Evolutionary conservation across 1,140 invertebrate genomes (phyloP), one percentile per base, ranked within the genome.

Genomic region (Philotrypesis tridentata): DNA sequence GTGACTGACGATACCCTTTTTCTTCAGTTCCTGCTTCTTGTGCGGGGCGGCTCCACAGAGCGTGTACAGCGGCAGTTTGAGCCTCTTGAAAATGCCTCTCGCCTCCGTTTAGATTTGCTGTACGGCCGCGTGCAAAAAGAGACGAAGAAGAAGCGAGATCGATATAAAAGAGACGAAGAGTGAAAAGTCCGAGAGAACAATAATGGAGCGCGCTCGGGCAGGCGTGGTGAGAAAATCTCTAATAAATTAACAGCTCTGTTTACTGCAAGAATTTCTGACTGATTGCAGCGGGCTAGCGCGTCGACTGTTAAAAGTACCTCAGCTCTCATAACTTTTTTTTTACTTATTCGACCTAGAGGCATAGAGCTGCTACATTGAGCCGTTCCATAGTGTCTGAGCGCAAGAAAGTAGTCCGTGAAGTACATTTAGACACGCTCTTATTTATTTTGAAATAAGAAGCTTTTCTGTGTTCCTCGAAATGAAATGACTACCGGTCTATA

Each of bases 161-260:
- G 75, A 68, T 43, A 65, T 40, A 77, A n/a, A 55, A 55, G 2
- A 55, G 21, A n/a, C 14, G 48, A 6, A 21, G 31, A 14, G 4
- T 21, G 67, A 17, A 27, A 78, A 63, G 14, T 29, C 25, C 37
- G 61, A 67, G 31, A 29, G 48, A 65, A 65, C 11, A 65, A 65
- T 65, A 65, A 27, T 65, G 27, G 25, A 25, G n/a, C 48, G 3
- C 11, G 61, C 6, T 63, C 2, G 40, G 1, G 40, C 11, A 23
- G 61, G 25, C 25, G 2, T 29, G 63, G 63, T 27, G 63, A 29
- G 63, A 65, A 70, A 70, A 70, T 70, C 27, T 37, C 17, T 33
- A n/a, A 72, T 43, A 43, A 72, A 72, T 72, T 72, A 72, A 37
- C 37, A 11, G 40, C 37, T n/a, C n/a, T 48, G n/a, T 72, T 72